Conservation (phyloP, 2,797 vertebrate genomes). For the Eremophila alpestris region DNA sequence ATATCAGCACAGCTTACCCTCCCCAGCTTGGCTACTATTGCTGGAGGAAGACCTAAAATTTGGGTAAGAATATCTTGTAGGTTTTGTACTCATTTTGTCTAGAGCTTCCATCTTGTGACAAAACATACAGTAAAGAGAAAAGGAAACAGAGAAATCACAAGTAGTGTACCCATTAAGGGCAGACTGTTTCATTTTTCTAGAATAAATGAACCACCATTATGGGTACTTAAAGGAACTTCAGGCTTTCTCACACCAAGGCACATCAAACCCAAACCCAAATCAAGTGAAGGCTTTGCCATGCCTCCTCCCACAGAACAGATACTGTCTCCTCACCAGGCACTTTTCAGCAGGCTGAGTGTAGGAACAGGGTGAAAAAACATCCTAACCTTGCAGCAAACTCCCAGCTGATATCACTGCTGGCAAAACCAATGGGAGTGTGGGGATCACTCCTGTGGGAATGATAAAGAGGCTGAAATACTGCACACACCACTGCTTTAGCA, state of each 20-base stretch:
- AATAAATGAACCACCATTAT: background rate
- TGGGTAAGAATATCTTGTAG: background rate
- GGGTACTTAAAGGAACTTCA: background rate
- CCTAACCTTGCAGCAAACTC: background rate
- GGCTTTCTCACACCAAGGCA: background rate
- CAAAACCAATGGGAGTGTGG: background rate
- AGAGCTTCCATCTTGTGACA: background rate
- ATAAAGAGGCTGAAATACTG: background rate
- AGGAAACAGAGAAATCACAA: background rate
- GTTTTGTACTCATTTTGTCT: background rate
- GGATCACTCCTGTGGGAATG: background rate
- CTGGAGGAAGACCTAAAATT: background rate
- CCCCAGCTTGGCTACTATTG: background rate
- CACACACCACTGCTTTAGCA: accelerated
- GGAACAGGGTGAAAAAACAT: background rate
- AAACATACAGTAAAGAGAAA: background rate
- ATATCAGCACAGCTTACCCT: background rate
- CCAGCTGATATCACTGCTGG: background rate
- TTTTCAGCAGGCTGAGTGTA: background rate
- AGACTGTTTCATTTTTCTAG: background rate
- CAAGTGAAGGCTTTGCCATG: accelerated
- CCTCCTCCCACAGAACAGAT: background rate
- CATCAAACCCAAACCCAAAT: background rate
- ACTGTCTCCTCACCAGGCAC: background rate
- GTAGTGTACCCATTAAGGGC: background rate